Evolutionary conservation across 2,797 vertebrate species (phyloP), one percentile per base, ranked within the genome.

Genomic region (Chelmon rostratus): DNA sequence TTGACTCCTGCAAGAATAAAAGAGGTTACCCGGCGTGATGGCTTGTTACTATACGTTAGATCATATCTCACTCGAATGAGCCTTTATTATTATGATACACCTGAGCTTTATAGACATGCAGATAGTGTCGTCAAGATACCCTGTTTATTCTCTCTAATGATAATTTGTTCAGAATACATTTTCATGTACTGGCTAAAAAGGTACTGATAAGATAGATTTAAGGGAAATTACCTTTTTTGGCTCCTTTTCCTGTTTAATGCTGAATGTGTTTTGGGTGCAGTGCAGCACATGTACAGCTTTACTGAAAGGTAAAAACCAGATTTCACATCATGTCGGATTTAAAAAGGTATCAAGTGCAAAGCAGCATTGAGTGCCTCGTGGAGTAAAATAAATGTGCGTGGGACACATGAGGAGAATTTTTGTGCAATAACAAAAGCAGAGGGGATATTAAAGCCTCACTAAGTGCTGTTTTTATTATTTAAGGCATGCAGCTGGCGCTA

Each of bases 1-100:
- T 94, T 95, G 92, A 92, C 92, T 92, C 68, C 68, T 81, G 75
- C 65, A 82, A 79, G 62, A 90, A 88, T 61, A 76, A 76, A 88
- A 88, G 49, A 85, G 78, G 78, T 89, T 86, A 84, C 46, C 23
- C 71, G 74, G 50, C 85, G 74, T 83, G 31, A 83, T 85, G 50
- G 74, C 68, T 80, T 86, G 81, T 80, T 86, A 86, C 78, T 79
- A 47, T 83, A 82, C 71, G 83, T 83, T 53, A 81, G 71, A 78
- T 86, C 78, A 76, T 88, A 85, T 82, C 31, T 87, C 73, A 69
- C 64, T 82, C 2, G 44, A 42, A 82, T 64, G 23, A 35, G 15
- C 23, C n/a, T 79, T 81, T 80, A 81, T 83, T 68, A 69, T 82
- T 37, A 66, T 68, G 35, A 53, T 73, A 35, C 38, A 77, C 6